phyloP scores from a whole-genome alignment of 2,888 invertebrate species.

The Andricus quercusramuli region DNA sequence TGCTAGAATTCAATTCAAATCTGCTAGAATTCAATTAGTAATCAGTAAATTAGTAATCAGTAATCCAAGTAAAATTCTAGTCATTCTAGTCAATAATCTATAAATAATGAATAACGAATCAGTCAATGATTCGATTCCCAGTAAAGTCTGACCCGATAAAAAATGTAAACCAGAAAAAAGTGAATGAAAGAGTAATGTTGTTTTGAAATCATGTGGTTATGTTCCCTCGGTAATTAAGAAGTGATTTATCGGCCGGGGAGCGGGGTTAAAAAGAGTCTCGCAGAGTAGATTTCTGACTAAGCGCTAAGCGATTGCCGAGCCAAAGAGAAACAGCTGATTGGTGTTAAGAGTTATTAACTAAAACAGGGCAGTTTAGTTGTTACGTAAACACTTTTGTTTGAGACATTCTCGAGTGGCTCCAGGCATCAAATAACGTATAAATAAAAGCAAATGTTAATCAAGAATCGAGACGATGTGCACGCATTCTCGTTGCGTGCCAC shows the following conservation, averaged over 20 bases:
- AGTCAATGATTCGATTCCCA: too few relatives aligned
- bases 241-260: slow-evolving; percentile 4
- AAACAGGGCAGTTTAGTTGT: background rate
- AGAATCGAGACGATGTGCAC: slow-evolving; percentile 42
- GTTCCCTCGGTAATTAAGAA: slow-evolving; percentile 23
- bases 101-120: too few relatives aligned
- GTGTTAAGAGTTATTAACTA: background rate
- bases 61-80: too few relatives aligned
- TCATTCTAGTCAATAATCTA: too few relatives aligned
- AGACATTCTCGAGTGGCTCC: slow-evolving; percentile 9
- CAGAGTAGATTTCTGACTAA: background rate
- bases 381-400: slow-evolving; percentile 37
- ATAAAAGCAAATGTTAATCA: slow-evolving; percentile 7
- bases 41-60: too few relatives aligned
- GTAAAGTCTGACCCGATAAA: background rate
- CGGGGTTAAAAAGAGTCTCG: background rate
- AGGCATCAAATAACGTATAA: slow-evolving; percentile 16
- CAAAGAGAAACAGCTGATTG: slow-evolving; percentile 2
- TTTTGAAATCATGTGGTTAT: background rate
- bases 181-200: slow-evolving; percentile 11
- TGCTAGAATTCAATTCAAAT: too few relatives aligned
- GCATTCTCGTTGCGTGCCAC: slow-evolving; percentile 36
- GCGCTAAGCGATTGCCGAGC: background rate
- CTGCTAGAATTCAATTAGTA: too few relatives aligned
- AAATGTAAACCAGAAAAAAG: background rate